A percentile compares a stretch with the other conserved stretches of the same genome.
Evolutionary conservation across 2,113 vertebrate genomes (phyloP).

Genomic region (Ceyx melanurus): DNA sequence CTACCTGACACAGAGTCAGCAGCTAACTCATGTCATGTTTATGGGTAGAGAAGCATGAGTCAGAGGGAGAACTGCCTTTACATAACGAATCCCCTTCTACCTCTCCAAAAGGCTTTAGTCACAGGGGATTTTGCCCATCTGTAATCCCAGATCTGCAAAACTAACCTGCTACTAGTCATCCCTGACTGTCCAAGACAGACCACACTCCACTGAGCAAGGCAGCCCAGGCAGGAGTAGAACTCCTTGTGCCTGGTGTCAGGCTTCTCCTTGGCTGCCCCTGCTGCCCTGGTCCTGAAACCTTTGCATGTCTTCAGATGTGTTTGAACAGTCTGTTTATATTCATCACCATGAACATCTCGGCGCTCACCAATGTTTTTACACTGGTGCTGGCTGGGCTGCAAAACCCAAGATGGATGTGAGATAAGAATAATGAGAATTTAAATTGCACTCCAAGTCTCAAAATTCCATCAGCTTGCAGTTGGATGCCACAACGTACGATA

Average conservation of each 20-base stretch:
- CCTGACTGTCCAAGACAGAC: fast-evolving
- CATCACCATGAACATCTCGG: neutral
- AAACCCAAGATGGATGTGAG: neutral
- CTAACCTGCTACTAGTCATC: neutral
- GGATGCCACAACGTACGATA: neutral
- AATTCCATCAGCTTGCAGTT: constrained; percentile 14
- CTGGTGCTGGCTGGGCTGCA: constrained; percentile 13
- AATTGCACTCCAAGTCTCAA: constrained; percentile 35
- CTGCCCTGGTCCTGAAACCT: neutral
- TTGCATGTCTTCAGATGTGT: neutral
- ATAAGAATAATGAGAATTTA: constrained; percentile 33
- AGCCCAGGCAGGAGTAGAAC: neutral
- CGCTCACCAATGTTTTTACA: constrained; percentile 45
- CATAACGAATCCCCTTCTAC: neutral
- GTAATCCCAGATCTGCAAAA: neutral
- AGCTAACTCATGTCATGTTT: neutral
- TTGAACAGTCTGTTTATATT: constrained; percentile 50
- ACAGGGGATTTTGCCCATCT: neutral
- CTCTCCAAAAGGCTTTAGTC: neutral
- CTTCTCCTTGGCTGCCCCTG: neutral
- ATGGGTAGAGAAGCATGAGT: neutral
- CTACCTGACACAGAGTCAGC: neutral
- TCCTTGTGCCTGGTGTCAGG: neutral
- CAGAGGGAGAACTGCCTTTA: neutral
- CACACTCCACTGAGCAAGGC: neutral